Percentiles rank a stretch among this genome's conserved stretches.
Conservation (phyloP, 2,888 invertebrate genomes). For the Hydroisotoma schaefferi region DNA sequence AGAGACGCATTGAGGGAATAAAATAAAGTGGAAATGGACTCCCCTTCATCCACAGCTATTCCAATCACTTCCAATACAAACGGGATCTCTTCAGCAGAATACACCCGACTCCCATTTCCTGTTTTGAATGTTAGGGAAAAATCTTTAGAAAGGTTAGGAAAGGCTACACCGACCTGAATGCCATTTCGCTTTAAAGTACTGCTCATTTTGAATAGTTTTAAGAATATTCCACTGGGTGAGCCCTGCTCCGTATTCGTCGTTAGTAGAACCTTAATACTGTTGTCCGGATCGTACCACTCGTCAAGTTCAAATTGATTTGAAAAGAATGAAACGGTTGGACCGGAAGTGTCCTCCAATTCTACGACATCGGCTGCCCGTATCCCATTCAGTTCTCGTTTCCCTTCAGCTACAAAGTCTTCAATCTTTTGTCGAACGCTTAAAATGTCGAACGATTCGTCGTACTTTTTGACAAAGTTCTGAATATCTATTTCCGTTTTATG, state of each 20-base stretch:
- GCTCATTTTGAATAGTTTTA: slow-evolving; percentile 13
- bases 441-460: slow-evolving; percentile 2
- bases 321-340: slow-evolving; percentile 6
- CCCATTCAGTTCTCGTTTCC: slow-evolving; percentile 9
- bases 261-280: slow-evolving; percentile 14
- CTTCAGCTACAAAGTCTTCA: background rate
- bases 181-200: background rate
- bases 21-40: slow-evolving; percentile 11
- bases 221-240: slow-evolving; percentile 8
- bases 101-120: background rate
- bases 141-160: slow-evolving; percentile 13
- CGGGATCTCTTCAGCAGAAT: slow-evolving; percentile 4
- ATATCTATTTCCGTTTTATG: background rate
- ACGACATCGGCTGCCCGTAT: slow-evolving; percentile 8
- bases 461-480: background rate
- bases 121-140: slow-evolving; percentile 11
- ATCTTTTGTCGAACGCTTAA: background rate
- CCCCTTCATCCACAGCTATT: slow-evolving; percentile 15
- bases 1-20: slow-evolving; percentile 16
- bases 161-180: slow-evolving; percentile 15
- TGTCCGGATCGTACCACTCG: slow-evolving; percentile 11
- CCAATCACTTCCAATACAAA: slow-evolving; percentile 5
- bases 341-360: background rate
- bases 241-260: background rate
- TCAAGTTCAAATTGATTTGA: slow-evolving; percentile 12